Percentiles rank a stretch among this genome's conserved stretches.
phyloP scores from a whole-genome alignment of 2,113 vertebrate genomes.

The Syrmaticus mikado region DNA sequence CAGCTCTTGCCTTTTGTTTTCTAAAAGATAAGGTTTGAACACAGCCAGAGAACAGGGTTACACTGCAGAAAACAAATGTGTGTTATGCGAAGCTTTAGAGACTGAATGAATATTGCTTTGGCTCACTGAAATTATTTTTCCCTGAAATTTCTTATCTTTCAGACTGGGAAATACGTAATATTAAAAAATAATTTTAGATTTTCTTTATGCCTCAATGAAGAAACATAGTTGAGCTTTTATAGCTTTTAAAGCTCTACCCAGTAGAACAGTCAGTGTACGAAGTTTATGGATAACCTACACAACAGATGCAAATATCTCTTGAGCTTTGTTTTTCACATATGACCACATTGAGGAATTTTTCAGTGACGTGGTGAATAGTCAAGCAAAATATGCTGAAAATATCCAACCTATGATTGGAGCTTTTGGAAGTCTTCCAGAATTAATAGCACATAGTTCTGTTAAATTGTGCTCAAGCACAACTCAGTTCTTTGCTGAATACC shows the following conservation, averaged over 20 bases:
- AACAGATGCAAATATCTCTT: background rate
- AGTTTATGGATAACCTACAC: background rate
- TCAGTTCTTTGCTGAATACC: background rate
- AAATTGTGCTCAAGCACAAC: background rate
- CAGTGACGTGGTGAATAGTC: background rate
- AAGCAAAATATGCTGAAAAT: background rate
- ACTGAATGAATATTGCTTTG: background rate
- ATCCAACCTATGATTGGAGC: background rate
- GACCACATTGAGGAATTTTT: background rate
- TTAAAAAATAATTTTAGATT: background rate
- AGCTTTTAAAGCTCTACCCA: background rate
- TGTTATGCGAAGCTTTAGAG: background rate
- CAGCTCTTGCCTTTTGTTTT: background rate
- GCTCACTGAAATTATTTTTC: background rate
- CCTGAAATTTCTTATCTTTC: background rate
- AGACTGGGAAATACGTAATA: background rate
- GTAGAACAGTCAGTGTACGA: background rate
- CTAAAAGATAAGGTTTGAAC: background rate
- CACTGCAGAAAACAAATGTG: accelerated
- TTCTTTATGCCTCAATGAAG: background rate
- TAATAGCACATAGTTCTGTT: background rate
- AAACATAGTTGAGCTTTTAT: background rate
- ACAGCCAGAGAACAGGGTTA: background rate
- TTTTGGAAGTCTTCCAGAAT: background rate
- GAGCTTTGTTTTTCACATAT: background rate